Percentiles rank a stretch among this genome's conserved stretches.
Evolutionary conservation across 2,797 vertebrate genomes (phyloP).

Genomic region (Brotogeris chrysoptera): DNA sequence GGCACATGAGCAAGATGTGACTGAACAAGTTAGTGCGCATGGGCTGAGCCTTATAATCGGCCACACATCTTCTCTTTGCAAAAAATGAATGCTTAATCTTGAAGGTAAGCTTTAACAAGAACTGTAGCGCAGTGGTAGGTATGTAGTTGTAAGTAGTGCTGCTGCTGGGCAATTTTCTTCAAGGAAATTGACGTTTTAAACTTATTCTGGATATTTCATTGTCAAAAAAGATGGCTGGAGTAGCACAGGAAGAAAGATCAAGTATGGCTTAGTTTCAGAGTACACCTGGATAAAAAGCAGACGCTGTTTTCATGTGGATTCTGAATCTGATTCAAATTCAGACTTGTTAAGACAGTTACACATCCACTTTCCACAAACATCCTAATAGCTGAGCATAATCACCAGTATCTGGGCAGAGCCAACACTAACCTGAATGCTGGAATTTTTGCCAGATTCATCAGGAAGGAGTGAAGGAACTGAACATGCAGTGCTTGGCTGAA

Average conservation of each 20-base stretch:
- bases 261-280: not conserved
- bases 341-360: not conserved
- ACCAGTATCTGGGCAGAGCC: not conserved
- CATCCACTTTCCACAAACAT: not conserved
- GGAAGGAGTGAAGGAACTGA: not conserved
- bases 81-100: not conserved
- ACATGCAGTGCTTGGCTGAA: not conserved
- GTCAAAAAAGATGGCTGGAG: not conserved
- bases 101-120: not conserved
- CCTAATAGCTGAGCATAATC: not conserved
- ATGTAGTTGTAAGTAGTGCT: not conserved
- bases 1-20: not conserved
- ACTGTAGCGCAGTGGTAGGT: not conserved
- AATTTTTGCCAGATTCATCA: not conserved
- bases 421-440: not conserved
- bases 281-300: not conserved
- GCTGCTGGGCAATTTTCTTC: not conserved
- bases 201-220: not conserved
- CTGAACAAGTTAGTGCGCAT: not conserved
- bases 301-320: not conserved
- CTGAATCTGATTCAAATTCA: constrained; percentile 7
- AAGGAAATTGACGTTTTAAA: not conserved
- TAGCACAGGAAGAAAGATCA: not conserved
- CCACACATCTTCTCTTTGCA: not conserved
- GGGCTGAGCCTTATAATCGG: not conserved